These are phyloP conservation scores for Archaeoteleia sp. DNA, from an alignment of 2,888 invertebrate genomes.

Conservation along the genomic window DNA sequence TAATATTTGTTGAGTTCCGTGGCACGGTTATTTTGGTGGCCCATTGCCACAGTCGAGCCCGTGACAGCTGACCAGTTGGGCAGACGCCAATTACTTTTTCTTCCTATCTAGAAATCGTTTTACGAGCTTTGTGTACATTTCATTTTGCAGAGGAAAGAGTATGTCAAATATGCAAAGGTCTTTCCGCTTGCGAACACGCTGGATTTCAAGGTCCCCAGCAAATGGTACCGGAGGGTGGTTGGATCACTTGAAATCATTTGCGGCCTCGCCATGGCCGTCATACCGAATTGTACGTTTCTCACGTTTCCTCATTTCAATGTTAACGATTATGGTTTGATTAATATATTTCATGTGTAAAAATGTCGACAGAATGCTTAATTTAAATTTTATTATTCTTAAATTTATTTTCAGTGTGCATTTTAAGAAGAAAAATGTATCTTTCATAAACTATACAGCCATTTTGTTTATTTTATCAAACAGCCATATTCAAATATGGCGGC, in stretches of 20 bases:
- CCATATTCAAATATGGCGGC: no score
- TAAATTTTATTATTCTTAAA: no score
- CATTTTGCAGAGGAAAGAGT: slow-evolving; percentile 89
- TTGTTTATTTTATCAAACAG: no score
- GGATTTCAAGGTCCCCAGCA: slow-evolving; percentile 91
- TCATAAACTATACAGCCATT: no score
- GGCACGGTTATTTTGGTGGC: slow-evolving; percentile 59
- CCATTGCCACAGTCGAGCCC: slow-evolving; percentile 63
- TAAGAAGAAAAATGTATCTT: no score
- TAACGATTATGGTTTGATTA: no score
- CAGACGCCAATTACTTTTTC: slow-evolving; percentile 47
- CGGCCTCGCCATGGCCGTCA: slow-evolving; percentile 86
- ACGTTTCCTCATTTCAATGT: no score
- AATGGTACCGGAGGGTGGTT: slow-evolving; percentile 91
- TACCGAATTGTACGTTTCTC: slow-evolving; percentile 87
- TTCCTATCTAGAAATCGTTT: slow-evolving; percentile 6
- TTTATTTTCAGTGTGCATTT: no score
- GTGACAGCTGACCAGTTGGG: slow-evolving; percentile 60
- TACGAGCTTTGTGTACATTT: slow-evolving; percentile 11
- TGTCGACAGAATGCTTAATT: no score
- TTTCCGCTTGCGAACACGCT: slow-evolving; percentile 88
- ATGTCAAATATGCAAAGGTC: slow-evolving; percentile 96
- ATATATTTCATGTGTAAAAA: no score
- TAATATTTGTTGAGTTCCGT: slow-evolving; percentile 14
- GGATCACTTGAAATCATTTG: slow-evolving; percentile 90